Base-by-base conservation (phyloP, 2,113 vertebrate species). In the Myodes glareolus region DNA sequence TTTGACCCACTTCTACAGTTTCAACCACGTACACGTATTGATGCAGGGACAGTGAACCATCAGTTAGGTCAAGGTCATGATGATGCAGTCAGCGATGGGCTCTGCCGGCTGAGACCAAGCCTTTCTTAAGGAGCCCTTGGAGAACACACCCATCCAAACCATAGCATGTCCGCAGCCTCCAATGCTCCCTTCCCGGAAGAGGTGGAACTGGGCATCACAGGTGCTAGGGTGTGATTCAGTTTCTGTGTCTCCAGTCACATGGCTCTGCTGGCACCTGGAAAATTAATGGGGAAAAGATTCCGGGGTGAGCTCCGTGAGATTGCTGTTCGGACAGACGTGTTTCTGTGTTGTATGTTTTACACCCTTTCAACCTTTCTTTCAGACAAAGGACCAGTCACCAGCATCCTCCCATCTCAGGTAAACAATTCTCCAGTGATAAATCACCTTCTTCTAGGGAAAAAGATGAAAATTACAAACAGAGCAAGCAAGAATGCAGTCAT, bases 361-460 rank as follows among this genome's bases (percentile, higher is more conserved):
- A 61, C 1, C 27, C 70, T 98, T 94, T 82, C 96, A 97, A 85
- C 33, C 50, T 98, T 98, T 98, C 82, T 98, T 98, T 92, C 98
- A 99, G 99, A 99, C 86, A 99, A 99, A 98, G 99, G 99, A 78
- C 99, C 99, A 2, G 99, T 99, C 97, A 99, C 99, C 91, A 99
- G 98, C 89, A 98, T 99, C 92, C 98, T 99, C 82, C 98, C 99
- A 3, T 99, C 99, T 97, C 99, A 99, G 98, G 99, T 99, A 94
- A 99, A 99, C 96, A 98, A 99, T 29, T 99, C 99, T 87, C 98
- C 99, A 0, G 99, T 99, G 75, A 99, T 99, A 97, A 99, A 99
- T 97, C 99, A 99, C 98, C 99, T 99, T 92, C 99, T 99, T 31
- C 98, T 99, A 98, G 99, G 99, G n/a, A 99, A 99, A 96, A 99